A percentile compares a stretch with the other conserved stretches of the same genome.
These are phyloP conservation scores for Chauna torquata DNA, from an alignment of 2,113 vertebrate species.

Conservation along the genomic window DNA sequence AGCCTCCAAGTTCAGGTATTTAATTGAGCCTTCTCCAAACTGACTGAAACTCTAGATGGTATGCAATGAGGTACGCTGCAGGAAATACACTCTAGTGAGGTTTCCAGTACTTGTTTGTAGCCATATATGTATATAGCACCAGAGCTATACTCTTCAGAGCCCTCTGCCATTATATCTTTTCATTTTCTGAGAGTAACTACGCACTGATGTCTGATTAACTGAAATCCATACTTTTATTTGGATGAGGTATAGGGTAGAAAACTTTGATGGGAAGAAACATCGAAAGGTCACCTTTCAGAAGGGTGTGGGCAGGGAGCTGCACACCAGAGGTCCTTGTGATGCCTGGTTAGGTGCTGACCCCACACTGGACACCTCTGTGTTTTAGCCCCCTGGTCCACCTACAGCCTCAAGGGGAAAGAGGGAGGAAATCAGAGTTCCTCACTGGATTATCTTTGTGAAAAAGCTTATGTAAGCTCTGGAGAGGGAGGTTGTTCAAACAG, in stretches of 20 bases:
- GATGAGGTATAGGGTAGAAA: not conserved
- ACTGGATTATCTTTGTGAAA: not conserved
- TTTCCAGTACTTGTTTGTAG: not conserved
- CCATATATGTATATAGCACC: not conserved
- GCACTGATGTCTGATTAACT: not conserved
- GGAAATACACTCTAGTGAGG: not conserved
- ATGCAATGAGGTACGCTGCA: rapidly evolving
- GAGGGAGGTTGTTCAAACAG: not conserved
- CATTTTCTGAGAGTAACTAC: not conserved
- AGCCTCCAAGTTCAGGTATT: not conserved
- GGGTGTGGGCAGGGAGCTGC: not conserved
- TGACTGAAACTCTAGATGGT: not conserved
- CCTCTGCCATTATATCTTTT: not conserved
- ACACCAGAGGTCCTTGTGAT: not conserved
- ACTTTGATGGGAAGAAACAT: not conserved
- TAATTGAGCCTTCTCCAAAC: not conserved
- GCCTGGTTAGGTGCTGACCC: not conserved
- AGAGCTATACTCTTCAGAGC: not conserved
- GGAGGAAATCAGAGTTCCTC: not conserved
- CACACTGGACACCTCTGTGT: not conserved
- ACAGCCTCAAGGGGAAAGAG: not conserved
- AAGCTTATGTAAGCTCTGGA: not conserved
- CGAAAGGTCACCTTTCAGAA: not conserved
- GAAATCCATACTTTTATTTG: not conserved
- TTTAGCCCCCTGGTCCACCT: not conserved